phyloP scores from a whole-genome alignment of 2,888 invertebrate species.

The Agrochola circellaris region DNA sequence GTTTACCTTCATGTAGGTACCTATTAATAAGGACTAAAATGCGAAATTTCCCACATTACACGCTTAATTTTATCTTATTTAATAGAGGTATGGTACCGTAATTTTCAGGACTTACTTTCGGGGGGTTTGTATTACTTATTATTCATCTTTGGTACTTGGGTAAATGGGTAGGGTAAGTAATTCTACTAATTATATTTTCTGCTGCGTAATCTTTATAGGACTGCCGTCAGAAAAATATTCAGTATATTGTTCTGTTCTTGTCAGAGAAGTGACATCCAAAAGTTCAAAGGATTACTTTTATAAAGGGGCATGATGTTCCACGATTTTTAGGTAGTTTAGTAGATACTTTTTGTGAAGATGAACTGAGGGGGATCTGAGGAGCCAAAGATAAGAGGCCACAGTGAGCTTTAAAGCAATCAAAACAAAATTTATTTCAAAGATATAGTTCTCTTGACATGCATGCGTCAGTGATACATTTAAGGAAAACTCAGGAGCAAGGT shows the following conservation, averaged over 20 bases:
- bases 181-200: not conserved
- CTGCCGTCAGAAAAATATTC: not conserved
- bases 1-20: no score
- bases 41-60: not conserved
- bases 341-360: not conserved
- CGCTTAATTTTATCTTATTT: not conserved
- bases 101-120: conserved; percentile 8
- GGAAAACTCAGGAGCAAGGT: not conserved
- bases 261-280: not conserved
- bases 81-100: not conserved
- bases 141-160: not conserved
- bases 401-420: not conserved
- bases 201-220: not conserved
- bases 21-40: conserved; percentile 1
- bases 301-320: not conserved
- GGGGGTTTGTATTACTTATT: not conserved
- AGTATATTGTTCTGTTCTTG: not conserved
- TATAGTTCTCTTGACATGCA: not conserved
- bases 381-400: not conserved
- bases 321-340: not conserved
- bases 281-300: no score
- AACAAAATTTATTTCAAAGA: not conserved
- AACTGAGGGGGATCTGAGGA: not conserved
- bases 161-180: not conserved
- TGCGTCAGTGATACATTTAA: not conserved